A percentile compares a stretch with the other conserved stretches of the same genome.
Conservation (phyloP, 2,888 invertebrate species). For the Tinea semifulvella region DNA sequence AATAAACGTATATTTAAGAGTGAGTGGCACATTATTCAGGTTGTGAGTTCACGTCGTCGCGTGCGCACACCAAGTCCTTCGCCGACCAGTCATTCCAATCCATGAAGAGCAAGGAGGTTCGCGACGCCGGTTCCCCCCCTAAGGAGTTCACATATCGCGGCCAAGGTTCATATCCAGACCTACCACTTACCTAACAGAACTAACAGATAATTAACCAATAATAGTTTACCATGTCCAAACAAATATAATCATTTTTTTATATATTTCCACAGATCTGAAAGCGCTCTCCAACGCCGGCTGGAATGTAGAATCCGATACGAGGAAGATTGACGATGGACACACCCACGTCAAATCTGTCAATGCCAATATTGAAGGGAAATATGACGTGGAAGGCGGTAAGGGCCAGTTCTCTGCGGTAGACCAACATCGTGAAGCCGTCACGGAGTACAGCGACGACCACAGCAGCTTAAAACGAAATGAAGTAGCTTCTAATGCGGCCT, state of each 20-base stretch:
- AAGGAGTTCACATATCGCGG: conserved; percentile 65
- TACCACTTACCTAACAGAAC: conserved; percentile 27
- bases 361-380: conserved; percentile 72
- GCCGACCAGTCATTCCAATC: conserved; percentile 81
- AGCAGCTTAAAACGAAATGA: conserved; percentile 49
- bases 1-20: background rate
- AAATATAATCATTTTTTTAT: background rate
- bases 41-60: conserved; percentile 53
- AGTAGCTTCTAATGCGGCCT: conserved; percentile 39
- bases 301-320: conserved; percentile 72
- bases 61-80: conserved; percentile 74
- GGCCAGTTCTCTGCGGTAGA: conserved; percentile 72
- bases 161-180: conserved; percentile 42
- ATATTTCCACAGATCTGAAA: conserved; percentile 46
- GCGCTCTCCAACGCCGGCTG: conserved; percentile 68
- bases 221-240: background rate
- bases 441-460: conserved; percentile 51
- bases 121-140: conserved; percentile 80
- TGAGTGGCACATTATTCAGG: conserved; percentile 38
- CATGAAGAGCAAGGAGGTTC: conserved; percentile 80
- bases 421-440: conserved; percentile 63
- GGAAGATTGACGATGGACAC: conserved; percentile 71
- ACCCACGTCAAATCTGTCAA: conserved; percentile 66
- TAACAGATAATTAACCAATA: conserved; percentile 28
- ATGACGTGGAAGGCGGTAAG: conserved; percentile 71